Base-by-base conservation (phyloP, 2,888 invertebrate species). In the Pachydiplax longipennis region DNA sequence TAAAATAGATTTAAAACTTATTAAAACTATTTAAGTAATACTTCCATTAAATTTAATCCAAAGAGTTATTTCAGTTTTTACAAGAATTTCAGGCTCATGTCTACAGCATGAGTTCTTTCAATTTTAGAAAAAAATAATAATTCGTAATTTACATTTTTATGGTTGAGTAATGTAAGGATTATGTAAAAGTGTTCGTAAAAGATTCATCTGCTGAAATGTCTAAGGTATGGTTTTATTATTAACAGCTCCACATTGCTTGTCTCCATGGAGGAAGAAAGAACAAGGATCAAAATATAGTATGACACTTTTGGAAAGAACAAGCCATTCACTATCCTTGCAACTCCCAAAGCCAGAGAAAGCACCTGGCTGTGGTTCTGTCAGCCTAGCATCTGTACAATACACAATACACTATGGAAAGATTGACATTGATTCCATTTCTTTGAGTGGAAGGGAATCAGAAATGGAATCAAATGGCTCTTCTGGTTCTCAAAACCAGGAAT, bases 281-380 rank as follows among this genome's bases (percentile, higher is more conserved):
- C n/a, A 61, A 5, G 87, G 37, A n/a, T 61, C 35, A 87, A 37
- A 37, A 37, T n/a, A 13, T 13, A 91, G 91, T 37, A 92, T 92
- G 10, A 91, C 91, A 6, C 91, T 92, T 1, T 90, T 92, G 31
- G 92, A 92, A 81, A 91, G 95, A 93, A 95, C 96, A 0, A 95
- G 96, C 0, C 95, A 95, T 91, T 96, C 96, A 35, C 94, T 97
- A 37, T 95, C 95, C 13, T 93, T 98, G 0, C 94, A 94, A 92
- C 94, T 98, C 93, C 90, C 81, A 90, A 22, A 82, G 91, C 91
- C 91, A 91, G 53, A 91, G 91, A n/a, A 91, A n/a, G 58, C 91
- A 18, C 90, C 80, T 25, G 91, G 81, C 13, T 93, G 93, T 91
- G 90, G 91, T 12, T 92, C 93, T 25, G 93, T 94, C 25, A 94